Evolutionary conservation across 2,797 vertebrate genomes (phyloP), one percentile per base, ranked within the genome.

Genomic region (Sorex maritimensis): DNA sequence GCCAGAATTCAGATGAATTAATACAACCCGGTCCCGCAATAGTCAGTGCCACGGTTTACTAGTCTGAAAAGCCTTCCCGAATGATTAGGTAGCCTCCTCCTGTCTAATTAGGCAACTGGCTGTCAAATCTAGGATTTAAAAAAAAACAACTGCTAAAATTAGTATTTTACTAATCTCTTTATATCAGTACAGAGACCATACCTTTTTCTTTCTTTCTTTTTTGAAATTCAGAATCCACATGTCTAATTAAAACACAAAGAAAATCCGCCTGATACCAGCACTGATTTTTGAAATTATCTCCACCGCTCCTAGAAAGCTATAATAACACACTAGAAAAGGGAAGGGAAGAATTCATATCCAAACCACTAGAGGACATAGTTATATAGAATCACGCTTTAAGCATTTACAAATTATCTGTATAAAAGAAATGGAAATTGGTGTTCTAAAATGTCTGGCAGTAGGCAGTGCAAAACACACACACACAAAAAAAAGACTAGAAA

Each of bases 141-240:
- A 26, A 11, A 65, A 67, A 71, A n/a, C 58, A 30, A 28, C 17
- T 0, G 2, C n/a, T 65, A 61, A 83, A 65, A 82, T 67, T 72
- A 67, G 73, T 41, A 46, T 83, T 87, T 71, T 74, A 41, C 58
- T 24, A 83, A 21, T 19, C 44, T 88, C 83, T 61, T 75, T 71
- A n/a, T 73, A 46, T 75, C 49, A 81, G 30, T 82, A 91, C 49
- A 79, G 88, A 88, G 58, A n/a, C 15, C 49, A 26, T 41, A 83
- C 26, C 44, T 72, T 75, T 88, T 72, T 28, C 68, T 73, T 69
- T 58, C 69, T 92, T 91, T 88, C 69, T 71, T 67, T 74, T 94
- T 91, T 91, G 30, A 26, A 44, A 75, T 41, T 46, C 49, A 82
- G 65, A 93, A 41, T 1, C 44, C 44, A 61, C 8, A 26, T 23